Evolutionary conservation across 2,797 vertebrate genomes (phyloP).

Genomic region (Peromyscus nudipes): DNA sequence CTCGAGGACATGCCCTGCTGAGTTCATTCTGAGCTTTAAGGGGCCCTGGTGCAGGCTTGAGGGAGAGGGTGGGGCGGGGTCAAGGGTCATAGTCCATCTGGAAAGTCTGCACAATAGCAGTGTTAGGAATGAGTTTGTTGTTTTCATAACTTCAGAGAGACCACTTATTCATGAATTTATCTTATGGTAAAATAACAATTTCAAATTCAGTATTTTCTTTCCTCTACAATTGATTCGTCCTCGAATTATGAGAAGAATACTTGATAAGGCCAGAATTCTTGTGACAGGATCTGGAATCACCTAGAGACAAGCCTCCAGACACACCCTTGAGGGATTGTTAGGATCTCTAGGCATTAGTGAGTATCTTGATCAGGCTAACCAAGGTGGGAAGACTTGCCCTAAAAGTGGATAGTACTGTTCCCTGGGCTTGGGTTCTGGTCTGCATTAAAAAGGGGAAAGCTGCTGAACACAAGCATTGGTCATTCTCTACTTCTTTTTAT

Average conservation of each 20-base stretch:
- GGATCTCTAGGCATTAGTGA: not conserved
- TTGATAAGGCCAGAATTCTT: not conserved
- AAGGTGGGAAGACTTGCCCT: not conserved
- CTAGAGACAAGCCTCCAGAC: not conserved
- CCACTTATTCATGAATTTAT: not conserved
- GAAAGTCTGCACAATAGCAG: not conserved
- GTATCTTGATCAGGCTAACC: not conserved
- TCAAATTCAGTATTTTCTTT: conserved; percentile 1
- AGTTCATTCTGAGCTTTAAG: not conserved
- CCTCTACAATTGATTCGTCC: conserved; percentile 7
- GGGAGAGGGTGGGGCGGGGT: not conserved
- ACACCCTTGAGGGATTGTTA: not conserved
- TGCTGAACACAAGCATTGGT: not conserved
- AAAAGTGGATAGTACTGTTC: not conserved
- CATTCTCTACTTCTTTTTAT: not conserved
- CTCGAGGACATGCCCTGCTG: not conserved
- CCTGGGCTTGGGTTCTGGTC: not conserved
- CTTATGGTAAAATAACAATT: conserved; percentile 11
- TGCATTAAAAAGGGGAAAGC: not conserved
- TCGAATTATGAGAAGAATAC: not conserved
- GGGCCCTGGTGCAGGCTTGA: not conserved
- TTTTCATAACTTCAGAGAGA: not conserved
- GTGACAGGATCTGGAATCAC: not conserved
- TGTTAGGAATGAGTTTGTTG: not conserved
- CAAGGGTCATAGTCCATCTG: not conserved